Evolutionary conservation across 2,797 vertebrate genomes (phyloP), one percentile per base, ranked within the genome.

Genomic region (Acipenser ruthenus): DNA sequence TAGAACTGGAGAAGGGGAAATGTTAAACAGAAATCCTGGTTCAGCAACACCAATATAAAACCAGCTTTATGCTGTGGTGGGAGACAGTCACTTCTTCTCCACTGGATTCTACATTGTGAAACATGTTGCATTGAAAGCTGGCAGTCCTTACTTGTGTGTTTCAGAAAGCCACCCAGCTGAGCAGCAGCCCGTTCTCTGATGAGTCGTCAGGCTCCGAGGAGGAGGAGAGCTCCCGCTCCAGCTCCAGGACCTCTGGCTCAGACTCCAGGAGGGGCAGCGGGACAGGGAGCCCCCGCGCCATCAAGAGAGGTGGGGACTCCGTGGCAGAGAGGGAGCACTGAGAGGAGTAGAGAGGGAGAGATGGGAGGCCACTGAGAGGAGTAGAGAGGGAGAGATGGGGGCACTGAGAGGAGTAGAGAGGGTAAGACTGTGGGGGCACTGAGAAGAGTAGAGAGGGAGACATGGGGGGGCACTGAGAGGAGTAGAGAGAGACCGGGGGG

Each of bases 111-210:
- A 37, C 23, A 37, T 37, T 37, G 23, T 37, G 23, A 37, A 37
- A 37, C 23, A 37, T 37, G 23, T 3, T 37, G 23, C 2, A 37
- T 37, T 37, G 23, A 37, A 37, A 37, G 23, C 23, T 37, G 23
- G 23, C 23, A 37, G 23, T 37, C 23, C 23, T 55, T 65, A 51
- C 48, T 48, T 78, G 50, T 64, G 76, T 75, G 76, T 72, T 80
- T 69, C 78, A 99, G 96, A 97, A 96, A 84, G 95, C 94, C 68
- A 93, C 93, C 56, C 89, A 97, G 73, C 86, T 96, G 78, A 97
- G 94, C 83, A 93, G 80, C 83, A 92, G 86, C 75, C 91, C 94
- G 0, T 90, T 93, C 77, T 85, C 89, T 1, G 95, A 95, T 3
- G 93, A 97, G 62, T 93, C 91, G 0, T 97, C 93, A 6, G 93